Base-by-base conservation (phyloP, 2,888 invertebrate species). In the Cryptus viduatorius region DNA sequence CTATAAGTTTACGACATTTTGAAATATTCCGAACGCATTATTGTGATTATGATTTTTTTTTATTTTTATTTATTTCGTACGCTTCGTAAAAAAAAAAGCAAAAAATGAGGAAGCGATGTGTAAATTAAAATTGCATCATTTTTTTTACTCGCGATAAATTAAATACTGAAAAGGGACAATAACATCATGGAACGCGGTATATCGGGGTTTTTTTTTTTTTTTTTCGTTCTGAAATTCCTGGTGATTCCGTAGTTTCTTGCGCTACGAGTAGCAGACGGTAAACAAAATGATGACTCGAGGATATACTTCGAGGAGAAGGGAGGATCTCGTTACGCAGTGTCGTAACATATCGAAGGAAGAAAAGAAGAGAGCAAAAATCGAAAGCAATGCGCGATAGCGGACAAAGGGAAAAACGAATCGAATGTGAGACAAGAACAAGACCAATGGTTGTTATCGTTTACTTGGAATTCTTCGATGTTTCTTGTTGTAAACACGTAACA, bases 341-440 rank as follows among this genome's bases (percentile, higher is more conserved):
- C 53, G 53, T 19, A 19, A 53, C 53, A 16, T 53, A 59, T 10
- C 12, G 46, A 29, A 59, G 16, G 10, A n/a, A 72, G 44, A 72
- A 72, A 46, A 29, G 5, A 42, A 59, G n/a, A 24, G n/a, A 16
- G 53, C 12, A 37, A 69, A 83, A 86, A 88, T 31, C 19, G 12
- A 37, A 29, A n/a, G 59, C 56, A 44, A 14, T 24, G 44, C 3
- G 56, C 12, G 5, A 31, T 3, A 16, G 19, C 42, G 19, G 72
- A 42, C 72, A 72, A 59, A 59, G 56, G 56, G 59, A 59, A 69
- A 69, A 31, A 37, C 50, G 50, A 50, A n/a, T 69, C 31, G 50
- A 69, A 53, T 50, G 69, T 24, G 24, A 44, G 19, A 50, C 14
- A 59, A 59, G n/a, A 72, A 59, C n/a, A 44, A 44, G 14, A 19